Percentiles rank a stretch among this genome's conserved stretches.
These are phyloP conservation scores for Cassiopea xamachana DNA, from an alignment of 30 jellyfish, hydroid and myxozoan species.

Conservation along the genomic window DNA sequence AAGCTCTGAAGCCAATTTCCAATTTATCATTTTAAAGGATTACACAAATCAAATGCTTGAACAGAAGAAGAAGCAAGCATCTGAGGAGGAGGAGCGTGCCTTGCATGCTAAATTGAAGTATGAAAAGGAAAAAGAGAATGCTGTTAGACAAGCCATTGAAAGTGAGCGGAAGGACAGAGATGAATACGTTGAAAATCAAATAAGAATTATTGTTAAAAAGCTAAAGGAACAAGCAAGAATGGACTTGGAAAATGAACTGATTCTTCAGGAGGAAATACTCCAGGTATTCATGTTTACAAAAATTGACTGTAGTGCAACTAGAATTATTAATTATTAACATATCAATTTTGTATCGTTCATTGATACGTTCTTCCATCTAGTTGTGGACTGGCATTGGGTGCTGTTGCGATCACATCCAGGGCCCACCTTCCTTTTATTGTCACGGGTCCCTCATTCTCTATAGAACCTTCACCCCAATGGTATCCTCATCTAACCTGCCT, in stretches of 20 bases:
- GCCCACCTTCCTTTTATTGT: too few species aligned
- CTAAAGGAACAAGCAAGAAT: constrained; percentile 48
- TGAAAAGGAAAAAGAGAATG: constrained; percentile 44
- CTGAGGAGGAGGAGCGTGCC: constrained; percentile 57
- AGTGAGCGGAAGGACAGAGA: constrained; percentile 47
- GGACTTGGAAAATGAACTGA: constrained; percentile 34
- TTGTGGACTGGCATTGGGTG: too few species aligned
- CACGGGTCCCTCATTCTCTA: too few species aligned
- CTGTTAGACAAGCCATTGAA: constrained; percentile 38
- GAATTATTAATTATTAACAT: too few species aligned
- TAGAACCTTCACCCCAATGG: too few species aligned
- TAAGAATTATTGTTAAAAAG: not conserved
- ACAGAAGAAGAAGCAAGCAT: constrained; percentile 4
- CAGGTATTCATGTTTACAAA: not conserved
- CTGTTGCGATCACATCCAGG: too few species aligned
- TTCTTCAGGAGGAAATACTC: constrained; percentile 10
- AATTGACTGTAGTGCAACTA: not conserved
- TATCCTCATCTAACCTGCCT: too few species aligned
- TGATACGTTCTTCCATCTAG: too few species aligned
- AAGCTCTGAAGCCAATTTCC: too few species aligned
- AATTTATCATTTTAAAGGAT: not conserved
- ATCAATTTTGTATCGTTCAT: too few species aligned
- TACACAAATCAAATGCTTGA: constrained; percentile 29
- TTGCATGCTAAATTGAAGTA: constrained; percentile 21
- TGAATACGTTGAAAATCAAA: constrained; percentile 10